These are phyloP conservation scores for Phalera bucephala DNA, from an alignment of 2,888 invertebrate genomes.

Conservation along the genomic window DNA sequence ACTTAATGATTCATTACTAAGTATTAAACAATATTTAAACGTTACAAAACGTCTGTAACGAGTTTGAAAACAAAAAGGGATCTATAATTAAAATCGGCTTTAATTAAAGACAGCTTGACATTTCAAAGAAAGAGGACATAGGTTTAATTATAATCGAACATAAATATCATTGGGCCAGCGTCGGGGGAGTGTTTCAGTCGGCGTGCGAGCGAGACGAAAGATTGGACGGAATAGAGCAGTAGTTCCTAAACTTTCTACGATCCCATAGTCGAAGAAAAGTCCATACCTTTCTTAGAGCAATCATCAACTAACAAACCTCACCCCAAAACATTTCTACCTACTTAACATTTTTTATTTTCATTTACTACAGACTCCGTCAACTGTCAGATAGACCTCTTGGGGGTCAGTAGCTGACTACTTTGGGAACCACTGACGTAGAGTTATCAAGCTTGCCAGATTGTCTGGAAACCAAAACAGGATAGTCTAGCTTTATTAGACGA, in stretches of 20 bases:
- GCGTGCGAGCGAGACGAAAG: conserved; percentile 20
- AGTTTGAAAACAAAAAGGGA: conserved; percentile 52
- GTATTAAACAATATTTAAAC: conserved; percentile 25
- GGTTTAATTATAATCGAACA: conserved; percentile 63
- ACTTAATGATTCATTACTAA: conserved; percentile 19
- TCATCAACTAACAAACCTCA: no score
- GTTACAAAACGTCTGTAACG: conserved; percentile 8
- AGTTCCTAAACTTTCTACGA: neutral
- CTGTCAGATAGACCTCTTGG: no score
- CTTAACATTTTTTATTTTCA: no score
- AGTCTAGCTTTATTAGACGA: conserved; percentile 32
- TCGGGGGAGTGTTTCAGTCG: conserved; percentile 24
- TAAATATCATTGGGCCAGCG: conserved; percentile 81
- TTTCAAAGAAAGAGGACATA: conserved; percentile 80
- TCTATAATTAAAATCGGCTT: conserved; percentile 64
- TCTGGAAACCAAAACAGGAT: conserved; percentile 43
- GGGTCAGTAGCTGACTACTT: no score
- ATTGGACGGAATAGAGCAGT: neutral
- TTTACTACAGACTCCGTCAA: no score
- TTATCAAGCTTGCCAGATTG: conserved; percentile 46
- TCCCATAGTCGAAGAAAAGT: no score
- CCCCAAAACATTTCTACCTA: no score
- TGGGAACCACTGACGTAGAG: no score
- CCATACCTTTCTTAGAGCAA: no score
- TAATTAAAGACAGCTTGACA: conserved; percentile 81